Conservation (phyloP, 1,140 invertebrate genomes). For the Neuroterus valhalla region DNA sequence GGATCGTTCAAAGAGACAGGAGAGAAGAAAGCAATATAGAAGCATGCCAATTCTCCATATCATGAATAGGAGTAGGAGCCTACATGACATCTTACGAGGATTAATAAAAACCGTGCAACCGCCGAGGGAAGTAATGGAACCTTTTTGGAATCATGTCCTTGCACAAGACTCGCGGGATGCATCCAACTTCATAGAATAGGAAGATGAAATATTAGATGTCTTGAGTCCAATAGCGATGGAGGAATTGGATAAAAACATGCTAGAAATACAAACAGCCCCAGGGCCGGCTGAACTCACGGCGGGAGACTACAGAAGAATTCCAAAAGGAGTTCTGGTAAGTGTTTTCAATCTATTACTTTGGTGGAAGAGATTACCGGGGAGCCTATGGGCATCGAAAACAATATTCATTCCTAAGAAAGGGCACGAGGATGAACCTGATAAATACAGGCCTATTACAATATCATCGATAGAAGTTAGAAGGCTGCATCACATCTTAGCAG, state of each 20-base stretch:
- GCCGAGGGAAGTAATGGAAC: slow-evolving; percentile 10
- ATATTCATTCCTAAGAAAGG: slow-evolving; percentile 56
- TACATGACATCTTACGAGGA: background rate
- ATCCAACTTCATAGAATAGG: no score
- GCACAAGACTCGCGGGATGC: background rate
- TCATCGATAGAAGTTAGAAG: slow-evolving; percentile 58
- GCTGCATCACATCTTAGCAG: slow-evolving; percentile 62
- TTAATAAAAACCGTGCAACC: background rate
- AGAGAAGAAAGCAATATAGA: no score
- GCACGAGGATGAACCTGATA: slow-evolving; percentile 47
- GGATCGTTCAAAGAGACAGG: no score
- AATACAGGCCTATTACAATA: slow-evolving; percentile 68
- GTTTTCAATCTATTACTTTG: slow-evolving; percentile 39
- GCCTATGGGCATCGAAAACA: slow-evolving; percentile 37
- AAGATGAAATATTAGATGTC: background rate
- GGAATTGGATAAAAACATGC: background rate
- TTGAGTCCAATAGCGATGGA: background rate
- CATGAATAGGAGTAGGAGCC: background rate
- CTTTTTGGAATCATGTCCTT: slow-evolving; percentile 17
- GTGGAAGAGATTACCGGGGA: slow-evolving; percentile 14
- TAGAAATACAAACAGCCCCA: slow-evolving; percentile 6
- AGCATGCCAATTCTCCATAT: no score
- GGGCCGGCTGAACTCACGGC: slow-evolving; percentile 36
- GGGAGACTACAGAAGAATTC: background rate
- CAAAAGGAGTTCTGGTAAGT: background rate